Conservation (phyloP, 1,140 invertebrate species). For the Belonocnema kinseyi region DNA sequence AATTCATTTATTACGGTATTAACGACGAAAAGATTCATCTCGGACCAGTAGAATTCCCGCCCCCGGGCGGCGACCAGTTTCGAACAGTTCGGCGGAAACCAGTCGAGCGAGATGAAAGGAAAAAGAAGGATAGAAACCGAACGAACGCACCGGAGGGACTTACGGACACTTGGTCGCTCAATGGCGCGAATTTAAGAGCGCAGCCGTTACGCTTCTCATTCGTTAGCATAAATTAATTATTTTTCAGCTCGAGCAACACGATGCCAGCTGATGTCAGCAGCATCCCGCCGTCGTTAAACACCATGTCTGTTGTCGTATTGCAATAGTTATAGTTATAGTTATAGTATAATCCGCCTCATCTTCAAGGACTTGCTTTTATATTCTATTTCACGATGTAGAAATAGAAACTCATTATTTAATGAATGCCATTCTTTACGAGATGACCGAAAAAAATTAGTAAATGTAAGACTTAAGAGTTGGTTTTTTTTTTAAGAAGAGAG, state of each 20-base stretch:
- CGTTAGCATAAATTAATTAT: conserved; percentile 76
- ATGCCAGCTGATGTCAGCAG: conserved; percentile 60
- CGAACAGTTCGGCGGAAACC: conserved; percentile 71
- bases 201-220: conserved; percentile 75
- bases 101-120: conserved; percentile 65
- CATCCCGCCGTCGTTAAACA: conserved; percentile 41
- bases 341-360: conserved; percentile 15
- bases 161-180: conserved; percentile 74
- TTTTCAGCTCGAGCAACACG: conserved; percentile 58
- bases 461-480: too few species aligned
- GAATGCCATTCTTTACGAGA: not conserved
- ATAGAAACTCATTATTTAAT: not conserved
- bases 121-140: conserved; percentile 45
- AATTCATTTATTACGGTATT: conserved; percentile 47
- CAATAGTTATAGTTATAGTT: not conserved
- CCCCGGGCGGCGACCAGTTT: conserved; percentile 68
- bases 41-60: conserved; percentile 53
- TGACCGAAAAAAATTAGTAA: not conserved
- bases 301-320: conserved; percentile 33
- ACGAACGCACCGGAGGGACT: conserved; percentile 65
- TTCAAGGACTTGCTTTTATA: conserved; percentile 7
- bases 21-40: conserved; percentile 57
- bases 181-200: conserved; percentile 75
- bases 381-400: not conserved
- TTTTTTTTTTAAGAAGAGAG: not conserved